These are phyloP conservation scores for Phaedon cochleariae DNA, from an alignment of 2,888 invertebrate species.

Conservation along the genomic window DNA sequence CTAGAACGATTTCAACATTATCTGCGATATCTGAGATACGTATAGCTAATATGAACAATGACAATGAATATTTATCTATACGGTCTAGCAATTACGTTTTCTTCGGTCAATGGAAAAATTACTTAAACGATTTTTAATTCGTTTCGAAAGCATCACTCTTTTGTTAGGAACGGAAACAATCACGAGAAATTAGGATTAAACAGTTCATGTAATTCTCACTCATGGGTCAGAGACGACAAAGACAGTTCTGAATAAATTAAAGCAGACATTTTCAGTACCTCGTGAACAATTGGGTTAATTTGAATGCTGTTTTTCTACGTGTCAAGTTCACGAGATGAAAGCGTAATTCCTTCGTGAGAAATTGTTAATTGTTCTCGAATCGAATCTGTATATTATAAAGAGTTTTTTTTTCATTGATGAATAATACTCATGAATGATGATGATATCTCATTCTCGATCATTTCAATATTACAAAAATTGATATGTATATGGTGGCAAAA, in stretches of 20 bases:
- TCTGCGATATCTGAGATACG: too few relatives aligned
- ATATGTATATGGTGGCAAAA: too few relatives aligned
- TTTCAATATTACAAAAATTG: too few relatives aligned
- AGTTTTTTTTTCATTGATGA: background rate
- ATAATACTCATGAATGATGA: background rate
- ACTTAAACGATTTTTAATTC: background rate
- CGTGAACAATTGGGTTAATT: background rate
- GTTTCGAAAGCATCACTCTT: constrained; percentile 8
- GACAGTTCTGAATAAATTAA: background rate
- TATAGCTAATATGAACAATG: too few relatives aligned
- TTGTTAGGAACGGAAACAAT: constrained; percentile 7
- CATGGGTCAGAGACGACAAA: background rate
- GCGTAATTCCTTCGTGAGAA: background rate
- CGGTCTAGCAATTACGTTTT: too few relatives aligned
- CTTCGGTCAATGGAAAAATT: background rate
- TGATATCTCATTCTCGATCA: too few relatives aligned
- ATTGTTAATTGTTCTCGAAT: background rate
- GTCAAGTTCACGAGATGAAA: background rate
- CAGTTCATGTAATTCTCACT: constrained; percentile 5
- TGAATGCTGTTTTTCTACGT: background rate
- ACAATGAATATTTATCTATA: too few relatives aligned
- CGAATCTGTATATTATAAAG: too few relatives aligned
- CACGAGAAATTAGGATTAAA: constrained; percentile 1
- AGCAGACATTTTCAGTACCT: background rate
- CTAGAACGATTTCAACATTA: too few relatives aligned